Percentiles rank a stretch among this genome's conserved stretches.
These are phyloP conservation scores for Microtus pennsylvanicus DNA, from an alignment of 2,113 vertebrate genomes.

Conservation along the genomic window DNA sequence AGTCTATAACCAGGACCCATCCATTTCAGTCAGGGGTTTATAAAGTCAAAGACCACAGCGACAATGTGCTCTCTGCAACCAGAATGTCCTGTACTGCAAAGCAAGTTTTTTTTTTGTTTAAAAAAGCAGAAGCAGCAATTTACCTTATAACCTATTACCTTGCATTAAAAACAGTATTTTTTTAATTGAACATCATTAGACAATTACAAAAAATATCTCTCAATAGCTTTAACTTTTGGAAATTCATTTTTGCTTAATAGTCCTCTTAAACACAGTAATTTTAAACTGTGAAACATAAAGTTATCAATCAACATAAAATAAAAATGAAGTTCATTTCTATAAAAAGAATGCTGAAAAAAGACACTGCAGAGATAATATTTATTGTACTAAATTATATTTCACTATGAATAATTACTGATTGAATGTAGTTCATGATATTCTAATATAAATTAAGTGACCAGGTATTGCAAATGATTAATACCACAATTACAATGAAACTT, in stretches of 20 bases:
- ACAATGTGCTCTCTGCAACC: not conserved
- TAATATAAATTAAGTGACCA: not conserved
- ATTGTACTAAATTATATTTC: not conserved
- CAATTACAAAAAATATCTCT: not conserved
- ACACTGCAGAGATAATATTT: not conserved
- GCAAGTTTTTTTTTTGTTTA: not conserved
- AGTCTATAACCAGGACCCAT: not conserved
- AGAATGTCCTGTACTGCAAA: not conserved
- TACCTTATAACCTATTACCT: not conserved
- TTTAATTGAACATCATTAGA: not conserved
- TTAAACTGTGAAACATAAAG: not conserved
- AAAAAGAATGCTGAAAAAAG: not conserved
- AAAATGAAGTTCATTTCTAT: not conserved
- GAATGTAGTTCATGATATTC: not conserved
- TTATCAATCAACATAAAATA: not conserved
- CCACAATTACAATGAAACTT: accelerated
- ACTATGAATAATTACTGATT: not conserved
- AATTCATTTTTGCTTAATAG: not conserved
- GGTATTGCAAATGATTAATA: not conserved
- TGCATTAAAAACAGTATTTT: not conserved
- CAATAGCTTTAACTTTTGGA: not conserved
- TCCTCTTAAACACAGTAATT: not conserved
- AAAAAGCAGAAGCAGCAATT: not conserved
- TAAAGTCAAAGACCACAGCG: not conserved
- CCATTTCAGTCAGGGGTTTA: not conserved